Evolutionary conservation across 1,140 invertebrate genomes (phyloP), one percentile per base, ranked within the genome.

Genomic region (Cryptotermes secundus): DNA sequence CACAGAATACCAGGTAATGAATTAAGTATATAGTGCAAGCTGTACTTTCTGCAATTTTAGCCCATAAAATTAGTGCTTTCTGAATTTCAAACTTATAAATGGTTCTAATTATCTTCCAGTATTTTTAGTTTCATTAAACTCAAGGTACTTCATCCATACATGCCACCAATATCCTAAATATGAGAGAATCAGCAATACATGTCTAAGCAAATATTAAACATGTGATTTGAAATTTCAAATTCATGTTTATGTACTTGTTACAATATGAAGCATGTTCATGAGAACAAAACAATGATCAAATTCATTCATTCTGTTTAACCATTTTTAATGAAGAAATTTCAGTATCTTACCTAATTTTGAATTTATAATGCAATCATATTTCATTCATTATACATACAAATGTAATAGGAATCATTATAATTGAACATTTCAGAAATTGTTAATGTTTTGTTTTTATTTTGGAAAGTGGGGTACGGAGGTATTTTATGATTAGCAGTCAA

Each of bases 401-500:
- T 72, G 59, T 6, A 72, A 72, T 49, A 19, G 45, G 22, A 49
- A n/a, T 10, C 59, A 31, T 31, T 72, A 72, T 26, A n/a, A 72
- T 10, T 31, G n/a, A 72, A n/a, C 9, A 72, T 72, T 72, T n/a
- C 16, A 19, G 14, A 49, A 49, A 49, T 49, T 14, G 45, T 22
- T 1, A 49, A 49, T 49, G 22, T 19, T 49, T 22, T 49, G 22
- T 49, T 49, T 49, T 49, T 49, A 49, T 22, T 49, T 31, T 72
- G 6, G 26, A 72, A 26, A 72, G 59, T 72, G 59, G 59, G 59
- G 59, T 72, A n/a, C 59, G 59, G 59, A 72, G 59, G 59, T 72
- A 72, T 72, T 72, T 72, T n/a, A n/a, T 72, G n/a, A 31, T 72
- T 31, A 72, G 59, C 59, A 72, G 59, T 31, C 59, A 72, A n/a